These are phyloP conservation scores for Oceanodroma tethys DNA, from an alignment of 2,113 vertebrate genomes.

Conservation along the genomic window DNA sequence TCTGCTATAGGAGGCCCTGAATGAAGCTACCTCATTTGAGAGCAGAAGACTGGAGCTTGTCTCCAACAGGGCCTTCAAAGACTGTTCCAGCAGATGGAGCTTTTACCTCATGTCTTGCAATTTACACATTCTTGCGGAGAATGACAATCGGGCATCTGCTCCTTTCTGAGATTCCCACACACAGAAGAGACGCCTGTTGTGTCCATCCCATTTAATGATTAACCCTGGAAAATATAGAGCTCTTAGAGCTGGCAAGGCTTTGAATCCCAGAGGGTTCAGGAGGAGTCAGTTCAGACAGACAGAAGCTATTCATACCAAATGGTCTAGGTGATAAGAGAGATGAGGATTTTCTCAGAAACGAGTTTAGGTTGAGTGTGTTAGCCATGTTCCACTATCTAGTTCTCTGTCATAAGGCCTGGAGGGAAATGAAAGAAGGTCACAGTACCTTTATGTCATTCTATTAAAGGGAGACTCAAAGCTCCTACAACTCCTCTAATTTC, in stretches of 20 bases:
- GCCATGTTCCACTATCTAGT: background rate
- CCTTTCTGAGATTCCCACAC: background rate
- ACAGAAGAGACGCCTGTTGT: background rate
- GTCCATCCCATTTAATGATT: background rate
- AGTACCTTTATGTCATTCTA: background rate
- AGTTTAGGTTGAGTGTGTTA: background rate
- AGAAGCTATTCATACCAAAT: background rate
- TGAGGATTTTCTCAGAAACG: background rate
- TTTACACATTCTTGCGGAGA: background rate
- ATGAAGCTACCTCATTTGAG: background rate
- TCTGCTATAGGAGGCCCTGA: background rate
- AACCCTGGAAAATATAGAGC: background rate
- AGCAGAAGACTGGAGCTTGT: background rate
- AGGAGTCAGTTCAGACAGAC: background rate
- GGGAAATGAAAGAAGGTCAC: background rate
- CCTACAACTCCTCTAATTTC: background rate
- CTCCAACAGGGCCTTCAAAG: constrained; percentile 19
- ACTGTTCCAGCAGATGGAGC: constrained; percentile 59
- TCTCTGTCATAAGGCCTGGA: background rate
- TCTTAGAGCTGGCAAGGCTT: background rate
- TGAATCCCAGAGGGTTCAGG: background rate
- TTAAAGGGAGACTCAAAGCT: background rate
- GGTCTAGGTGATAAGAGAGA: background rate
- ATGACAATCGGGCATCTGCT: background rate
- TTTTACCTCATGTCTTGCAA: constrained; percentile 39